Evolutionary conservation across 2,113 vertebrate genomes (phyloP).

Genomic region (Cyprinodon brontotheroides): DNA sequence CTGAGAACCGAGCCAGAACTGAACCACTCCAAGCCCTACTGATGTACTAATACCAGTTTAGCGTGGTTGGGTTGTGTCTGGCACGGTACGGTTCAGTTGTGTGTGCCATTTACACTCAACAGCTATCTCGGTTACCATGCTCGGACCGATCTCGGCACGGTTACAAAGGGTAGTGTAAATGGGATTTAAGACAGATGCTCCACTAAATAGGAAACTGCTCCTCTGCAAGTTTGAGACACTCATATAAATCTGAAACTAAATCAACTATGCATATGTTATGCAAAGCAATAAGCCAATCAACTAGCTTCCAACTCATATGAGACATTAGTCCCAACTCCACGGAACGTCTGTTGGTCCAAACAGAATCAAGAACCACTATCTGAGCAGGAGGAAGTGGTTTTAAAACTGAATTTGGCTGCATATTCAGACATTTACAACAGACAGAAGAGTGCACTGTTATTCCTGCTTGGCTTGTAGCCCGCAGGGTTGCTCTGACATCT

Average conservation of each 20-base stretch:
- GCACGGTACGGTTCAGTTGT: no score
- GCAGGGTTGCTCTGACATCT: conserved; percentile 30
- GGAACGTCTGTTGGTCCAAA: not conserved
- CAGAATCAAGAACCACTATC: conserved; percentile 16
- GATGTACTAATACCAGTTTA: no score
- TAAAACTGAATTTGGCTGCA: conserved; percentile 27
- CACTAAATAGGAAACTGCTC: not conserved
- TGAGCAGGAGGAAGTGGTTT: conserved; percentile 38
- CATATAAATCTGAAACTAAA: not conserved
- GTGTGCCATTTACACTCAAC: no score
- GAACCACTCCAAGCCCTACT: no score
- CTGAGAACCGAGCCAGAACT: no score
- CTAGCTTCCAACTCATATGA: not conserved
- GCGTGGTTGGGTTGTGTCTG: no score
- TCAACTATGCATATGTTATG: not conserved
- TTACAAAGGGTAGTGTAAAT: no score
- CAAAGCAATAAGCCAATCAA: not conserved
- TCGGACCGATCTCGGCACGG: no score
- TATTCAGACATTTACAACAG: conserved; percentile 58
- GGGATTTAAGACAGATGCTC: not conserved
- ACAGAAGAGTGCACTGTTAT: conserved; percentile 57
- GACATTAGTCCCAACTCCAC: not conserved
- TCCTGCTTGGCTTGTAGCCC: conserved; percentile 26
- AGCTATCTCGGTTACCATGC: no score
- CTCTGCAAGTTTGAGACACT: not conserved